A percentile compares a stretch with the other conserved stretches of the same genome.
These are phyloP conservation scores for Lutjanus argentimaculatus DNA, from an alignment of 2,797 vertebrate genomes.

Conservation along the genomic window DNA sequence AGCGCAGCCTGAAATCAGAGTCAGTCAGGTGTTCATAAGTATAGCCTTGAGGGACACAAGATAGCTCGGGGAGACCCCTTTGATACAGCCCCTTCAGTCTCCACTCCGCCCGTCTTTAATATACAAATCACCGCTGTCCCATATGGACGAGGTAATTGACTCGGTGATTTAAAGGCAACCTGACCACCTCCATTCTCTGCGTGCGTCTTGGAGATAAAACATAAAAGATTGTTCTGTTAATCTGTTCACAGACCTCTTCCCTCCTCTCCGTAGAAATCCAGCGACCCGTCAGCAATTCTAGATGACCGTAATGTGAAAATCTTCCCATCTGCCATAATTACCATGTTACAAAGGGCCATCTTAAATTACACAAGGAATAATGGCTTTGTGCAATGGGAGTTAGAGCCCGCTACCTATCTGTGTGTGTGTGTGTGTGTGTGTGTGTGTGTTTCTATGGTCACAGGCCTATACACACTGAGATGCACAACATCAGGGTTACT, in stretches of 20 bases:
- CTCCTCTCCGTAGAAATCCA: slow-evolving; percentile 69
- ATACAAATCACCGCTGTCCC: slow-evolving; percentile 83
- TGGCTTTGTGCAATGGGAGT: slow-evolving; percentile 71
- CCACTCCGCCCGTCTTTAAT: slow-evolving; percentile 73
- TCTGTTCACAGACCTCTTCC: slow-evolving; percentile 78
- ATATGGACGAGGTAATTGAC: slow-evolving; percentile 87
- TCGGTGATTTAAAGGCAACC: slow-evolving; percentile 84
- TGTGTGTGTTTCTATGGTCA: slow-evolving; percentile 6
- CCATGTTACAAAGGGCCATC: slow-evolving; percentile 74
- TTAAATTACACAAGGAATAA: slow-evolving; percentile 81
- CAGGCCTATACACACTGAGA: slow-evolving; percentile 2
- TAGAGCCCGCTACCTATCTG: slow-evolving; percentile 40
- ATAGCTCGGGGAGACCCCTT: slow-evolving; percentile 65
- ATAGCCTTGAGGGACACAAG: slow-evolving; percentile 69
- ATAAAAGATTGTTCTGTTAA: slow-evolving; percentile 85
- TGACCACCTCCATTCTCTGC: slow-evolving; percentile 72
- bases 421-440: slow-evolving; percentile 27
- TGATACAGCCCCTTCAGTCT: slow-evolving; percentile 78
- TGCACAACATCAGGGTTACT: no score
- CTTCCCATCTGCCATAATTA: slow-evolving; percentile 84
- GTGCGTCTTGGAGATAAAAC: slow-evolving; percentile 87
- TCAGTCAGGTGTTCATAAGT: slow-evolving; percentile 84
- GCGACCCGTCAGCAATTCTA: slow-evolving; percentile 84
- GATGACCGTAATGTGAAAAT: slow-evolving; percentile 84
- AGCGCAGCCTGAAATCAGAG: slow-evolving; percentile 66